Conservation (phyloP, 2,888 invertebrate genomes). For the Caradrina kadenii region DNA sequence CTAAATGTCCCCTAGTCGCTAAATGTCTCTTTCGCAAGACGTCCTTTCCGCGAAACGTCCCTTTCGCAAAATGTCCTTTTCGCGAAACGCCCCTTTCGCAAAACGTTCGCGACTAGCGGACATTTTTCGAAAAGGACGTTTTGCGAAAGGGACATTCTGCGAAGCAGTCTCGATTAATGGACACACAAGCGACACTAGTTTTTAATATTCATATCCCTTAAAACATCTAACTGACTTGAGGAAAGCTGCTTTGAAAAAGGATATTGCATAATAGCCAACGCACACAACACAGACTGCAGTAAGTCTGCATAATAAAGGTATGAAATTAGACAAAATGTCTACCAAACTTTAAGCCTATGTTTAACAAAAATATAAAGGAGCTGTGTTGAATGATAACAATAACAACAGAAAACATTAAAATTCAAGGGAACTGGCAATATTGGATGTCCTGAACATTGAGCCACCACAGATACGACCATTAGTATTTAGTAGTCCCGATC, state of each 20-base stretch:
- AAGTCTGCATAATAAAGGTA: background rate
- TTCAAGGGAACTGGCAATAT: background rate
- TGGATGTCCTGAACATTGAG: background rate
- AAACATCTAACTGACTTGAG: background rate
- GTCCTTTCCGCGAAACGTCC: too few relatives aligned
- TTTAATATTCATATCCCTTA: background rate
- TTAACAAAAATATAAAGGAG: conserved; percentile 30
- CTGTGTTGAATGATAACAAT: conserved; percentile 10
- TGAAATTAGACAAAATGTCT: background rate
- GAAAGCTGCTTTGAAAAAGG: background rate
- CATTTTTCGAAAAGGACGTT: too few relatives aligned
- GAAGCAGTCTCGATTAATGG: background rate
- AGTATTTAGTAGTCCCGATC: too few relatives aligned
- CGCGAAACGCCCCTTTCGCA: too few relatives aligned
- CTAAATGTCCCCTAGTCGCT: too few relatives aligned
- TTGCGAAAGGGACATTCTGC: too few relatives aligned
- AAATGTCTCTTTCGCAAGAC: too few relatives aligned
- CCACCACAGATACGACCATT: background rate
- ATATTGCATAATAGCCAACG: background rate
- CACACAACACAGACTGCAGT: background rate
- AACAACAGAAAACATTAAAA: conserved; percentile 30
- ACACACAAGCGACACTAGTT: background rate
- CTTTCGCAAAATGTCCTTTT: too few relatives aligned
- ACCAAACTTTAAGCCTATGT: background rate
- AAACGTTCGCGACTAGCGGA: too few relatives aligned